Evolutionary conservation across 2,888 invertebrate genomes (phyloP).

Genomic region (Melieria crassipennis): DNA sequence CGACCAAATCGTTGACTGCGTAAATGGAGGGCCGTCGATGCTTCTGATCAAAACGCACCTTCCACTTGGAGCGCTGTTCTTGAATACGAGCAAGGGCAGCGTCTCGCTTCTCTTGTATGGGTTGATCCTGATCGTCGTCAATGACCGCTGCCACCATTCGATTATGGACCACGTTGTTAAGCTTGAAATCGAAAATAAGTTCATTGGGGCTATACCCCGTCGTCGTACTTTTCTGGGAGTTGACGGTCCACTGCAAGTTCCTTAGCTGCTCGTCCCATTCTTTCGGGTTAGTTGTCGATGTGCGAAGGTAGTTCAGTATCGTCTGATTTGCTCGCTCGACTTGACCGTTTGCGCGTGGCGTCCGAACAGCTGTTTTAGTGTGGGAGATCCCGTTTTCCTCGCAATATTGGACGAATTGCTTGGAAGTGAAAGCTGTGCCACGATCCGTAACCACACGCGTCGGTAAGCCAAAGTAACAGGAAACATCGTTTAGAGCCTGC

Average conservation of each 20-base stretch:
- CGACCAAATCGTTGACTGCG: constrained; percentile 14
- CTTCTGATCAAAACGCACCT: constrained; percentile 23
- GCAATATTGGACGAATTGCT: constrained; percentile 42
- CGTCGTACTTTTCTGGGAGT: constrained; percentile 36
- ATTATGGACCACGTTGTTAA: constrained; percentile 18
- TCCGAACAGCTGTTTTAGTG: constrained; percentile 44
- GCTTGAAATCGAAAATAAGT: constrained; percentile 30
- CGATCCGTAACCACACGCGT: constrained; percentile 47
- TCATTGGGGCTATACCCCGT: constrained; percentile 33
- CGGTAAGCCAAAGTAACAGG: constrained; percentile 47
- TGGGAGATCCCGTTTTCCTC: constrained; percentile 29
- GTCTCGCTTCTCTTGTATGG: neutral
- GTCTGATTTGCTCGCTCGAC: constrained; percentile 38
- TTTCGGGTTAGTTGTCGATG: constrained; percentile 32
- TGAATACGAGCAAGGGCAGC: neutral
- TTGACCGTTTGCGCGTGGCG: constrained; percentile 44
- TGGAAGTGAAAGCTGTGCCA: constrained; percentile 37
- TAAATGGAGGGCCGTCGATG: constrained; percentile 13
- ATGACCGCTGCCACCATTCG: constrained; percentile 1
- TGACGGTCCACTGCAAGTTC: constrained; percentile 40
- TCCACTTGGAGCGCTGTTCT: neutral
- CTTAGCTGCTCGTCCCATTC: constrained; percentile 38
- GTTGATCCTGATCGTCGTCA: neutral
- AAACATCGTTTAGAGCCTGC: constrained; percentile 35
- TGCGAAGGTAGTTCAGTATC: constrained; percentile 44